These are phyloP conservation scores for Triplophysa rosa DNA, from an alignment of 2,113 vertebrate genomes.

Conservation along the genomic window DNA sequence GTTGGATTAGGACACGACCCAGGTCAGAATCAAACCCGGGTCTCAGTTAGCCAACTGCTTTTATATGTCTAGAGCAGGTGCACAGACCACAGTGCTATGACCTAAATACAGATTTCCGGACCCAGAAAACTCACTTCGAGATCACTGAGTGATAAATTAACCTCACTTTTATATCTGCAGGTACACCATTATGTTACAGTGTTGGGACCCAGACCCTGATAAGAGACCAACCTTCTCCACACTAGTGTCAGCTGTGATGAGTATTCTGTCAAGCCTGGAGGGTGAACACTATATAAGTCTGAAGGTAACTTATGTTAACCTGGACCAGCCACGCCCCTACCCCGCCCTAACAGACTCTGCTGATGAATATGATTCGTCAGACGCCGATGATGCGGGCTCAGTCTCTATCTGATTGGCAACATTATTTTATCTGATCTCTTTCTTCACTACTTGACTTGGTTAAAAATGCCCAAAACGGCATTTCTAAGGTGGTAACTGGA, in stretches of 20 bases:
- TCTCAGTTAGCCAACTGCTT: too few species aligned
- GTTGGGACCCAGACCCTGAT: slow-evolving; percentile 83
- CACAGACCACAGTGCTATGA: too few species aligned
- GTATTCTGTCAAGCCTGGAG: slow-evolving; percentile 72
- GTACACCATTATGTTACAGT: slow-evolving; percentile 85
- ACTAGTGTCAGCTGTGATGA: slow-evolving; percentile 76
- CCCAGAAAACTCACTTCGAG: too few species aligned
- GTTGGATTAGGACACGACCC: too few species aligned
- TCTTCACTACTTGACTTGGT: too few species aligned
- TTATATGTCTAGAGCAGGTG: too few species aligned
- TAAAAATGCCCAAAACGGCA: too few species aligned
- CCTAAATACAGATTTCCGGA: background rate
- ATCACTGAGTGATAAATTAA: background rate
- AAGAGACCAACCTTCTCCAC: slow-evolving; percentile 77
- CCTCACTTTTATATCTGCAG: slow-evolving; percentile 65
- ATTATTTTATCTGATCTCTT: background rate
- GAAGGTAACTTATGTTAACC: slow-evolving; percentile 81
- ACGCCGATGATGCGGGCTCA: slow-evolving; percentile 17
- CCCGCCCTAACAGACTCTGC: slow-evolving; percentile 57
- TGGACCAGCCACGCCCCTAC: slow-evolving; percentile 74
- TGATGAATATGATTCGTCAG: slow-evolving; percentile 61
- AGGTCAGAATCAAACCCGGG: too few species aligned
- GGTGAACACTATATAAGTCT: slow-evolving; percentile 92
- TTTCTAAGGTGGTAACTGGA: too few species aligned
- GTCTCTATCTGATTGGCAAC: slow-evolving; percentile 31